Base-by-base conservation (phyloP, 2,797 vertebrate species). In the Neosilurus mollespiculum region DNA sequence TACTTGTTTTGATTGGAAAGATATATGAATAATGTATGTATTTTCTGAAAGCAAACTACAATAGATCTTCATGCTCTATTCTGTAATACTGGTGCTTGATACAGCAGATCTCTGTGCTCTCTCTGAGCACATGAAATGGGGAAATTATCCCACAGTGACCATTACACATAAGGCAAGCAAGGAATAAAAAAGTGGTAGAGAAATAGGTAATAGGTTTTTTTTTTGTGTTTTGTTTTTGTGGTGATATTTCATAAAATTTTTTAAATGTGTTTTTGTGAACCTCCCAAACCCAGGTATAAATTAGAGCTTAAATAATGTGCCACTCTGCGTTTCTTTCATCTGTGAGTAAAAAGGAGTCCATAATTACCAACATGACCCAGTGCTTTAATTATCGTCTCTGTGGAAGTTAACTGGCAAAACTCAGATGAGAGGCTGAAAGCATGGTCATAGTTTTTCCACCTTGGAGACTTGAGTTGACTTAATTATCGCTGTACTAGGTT, bases 291-390 rank as follows among this genome's bases (percentile, higher is more conserved):
- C 70, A 53, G n/a, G 49, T 71, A 7, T 51, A 71, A 67, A 37
- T 37, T 67, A 20, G 65, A 1, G 65, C 34, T 3, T 43, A 43
- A 53, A 72, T 16, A 53, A 53, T 26, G 6, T 24, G 14, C 26
- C 72, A 58, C 54, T 20, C 16, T 30, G 26, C 56, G 54, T 34
- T 75, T 75, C 12, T 75, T 73, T 15, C 51, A 56, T 18, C 24
- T 18, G 2, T 30, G 71, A 56, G 26, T 18, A 26, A 56, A 73
- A 73, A 11, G 18, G 15, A 20, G 24, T 30, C 49, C 15, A 10
- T 73, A 73, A 56, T 73, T 73, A 54, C 24, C n/a, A 73, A 56
- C 14, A 73, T 5, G 71, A 73, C 3, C 24, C 54, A 56, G 53
- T 30, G 16, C 9, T 73, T 18, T 73, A 30, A 20, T 54, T 56